Evolutionary conservation across 2,797 vertebrate genomes (phyloP).

Genomic region (Tympanoctomys barrerae): DNA sequence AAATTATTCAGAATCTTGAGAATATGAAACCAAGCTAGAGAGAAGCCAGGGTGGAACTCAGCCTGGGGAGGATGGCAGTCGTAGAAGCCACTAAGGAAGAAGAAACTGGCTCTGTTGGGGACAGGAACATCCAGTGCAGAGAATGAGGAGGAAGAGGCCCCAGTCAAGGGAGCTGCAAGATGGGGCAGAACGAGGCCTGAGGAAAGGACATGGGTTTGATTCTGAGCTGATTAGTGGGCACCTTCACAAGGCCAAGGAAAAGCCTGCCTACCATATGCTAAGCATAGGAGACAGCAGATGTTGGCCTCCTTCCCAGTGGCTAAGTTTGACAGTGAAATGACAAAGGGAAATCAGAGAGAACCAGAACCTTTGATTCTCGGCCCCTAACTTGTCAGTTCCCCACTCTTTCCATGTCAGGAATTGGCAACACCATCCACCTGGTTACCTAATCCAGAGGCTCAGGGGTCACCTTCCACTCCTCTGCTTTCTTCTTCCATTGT

Average conservation of each 20-base stretch:
- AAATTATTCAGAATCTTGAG: neutral
- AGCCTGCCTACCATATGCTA: neutral
- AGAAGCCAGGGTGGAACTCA: neutral
- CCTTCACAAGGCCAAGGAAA: neutral
- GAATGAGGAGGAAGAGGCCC: neutral
- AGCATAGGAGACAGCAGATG: neutral
- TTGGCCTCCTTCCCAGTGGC: neutral
- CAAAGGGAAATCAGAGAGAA: neutral
- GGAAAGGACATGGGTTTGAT: neutral
- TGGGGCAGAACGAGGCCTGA: neutral
- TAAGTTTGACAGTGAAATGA: neutral
- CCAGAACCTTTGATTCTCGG: neutral
- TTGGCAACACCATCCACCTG: neutral
- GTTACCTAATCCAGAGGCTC: neutral
- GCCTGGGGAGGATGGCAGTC: neutral
- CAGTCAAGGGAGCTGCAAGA: neutral
- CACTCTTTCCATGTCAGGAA: neutral
- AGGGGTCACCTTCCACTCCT: neutral
- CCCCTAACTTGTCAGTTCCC: neutral
- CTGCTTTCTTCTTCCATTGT: neutral
- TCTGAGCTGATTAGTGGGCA: neutral
- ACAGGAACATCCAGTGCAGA: neutral
- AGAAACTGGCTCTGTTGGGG: neutral
- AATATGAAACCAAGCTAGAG: neutral
- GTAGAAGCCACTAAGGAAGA: neutral